Base-by-base conservation (phyloP, 2,888 invertebrate species). In the Meliscaeva auricollis region DNA sequence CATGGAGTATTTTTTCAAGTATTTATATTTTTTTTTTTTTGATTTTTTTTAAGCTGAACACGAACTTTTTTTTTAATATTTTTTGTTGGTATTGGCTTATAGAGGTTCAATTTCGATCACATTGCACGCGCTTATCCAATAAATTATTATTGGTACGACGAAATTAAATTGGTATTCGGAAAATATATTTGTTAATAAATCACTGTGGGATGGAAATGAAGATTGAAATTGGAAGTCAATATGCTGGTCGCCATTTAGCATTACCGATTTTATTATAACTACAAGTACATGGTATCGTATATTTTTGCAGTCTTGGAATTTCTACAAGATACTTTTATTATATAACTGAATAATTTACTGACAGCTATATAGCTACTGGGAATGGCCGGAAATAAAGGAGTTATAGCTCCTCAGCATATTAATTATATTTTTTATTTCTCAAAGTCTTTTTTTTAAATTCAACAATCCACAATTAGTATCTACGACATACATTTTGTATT, bases 91-190 rank as follows among this genome's bases (percentile, higher is more conserved):
- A 8, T 69, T 66, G 7, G 62, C 35, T 66, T 58, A 62, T 72
- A 26, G n/a, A n/a, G 64, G 75, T 68, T 85, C 50, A 77, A 81
- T 81, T 85, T 81, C 72, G 66, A 85, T 80, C 56, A 30, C 84
- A 80, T 77, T 82, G 87, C 87, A 82, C 82, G 82, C 87, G 81
- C 44, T 82, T 69, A 62, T 15, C 62, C 87, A 82, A 87, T 87
- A 87, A 87, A 82, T 87, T 66, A 64, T 64, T 81, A 87, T 64
- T 82, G 70, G 64, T 58, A 78, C 74, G 74, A 82, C 82, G 54
- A 82, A 87, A 82, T 87, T 82, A 82, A 87, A 87, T 87, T 84
- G 79, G 79, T 70, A 79, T 84, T 78, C 76, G 75, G 48, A 81
- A 84, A 85, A 69, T 38, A 72, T 72, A 79, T 76, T 81, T 68